Percentiles rank a stretch among this genome's conserved stretches.
Evolutionary conservation across 2,797 vertebrate genomes (phyloP).

Genomic region (Lepilemur septentrionalis): DNA sequence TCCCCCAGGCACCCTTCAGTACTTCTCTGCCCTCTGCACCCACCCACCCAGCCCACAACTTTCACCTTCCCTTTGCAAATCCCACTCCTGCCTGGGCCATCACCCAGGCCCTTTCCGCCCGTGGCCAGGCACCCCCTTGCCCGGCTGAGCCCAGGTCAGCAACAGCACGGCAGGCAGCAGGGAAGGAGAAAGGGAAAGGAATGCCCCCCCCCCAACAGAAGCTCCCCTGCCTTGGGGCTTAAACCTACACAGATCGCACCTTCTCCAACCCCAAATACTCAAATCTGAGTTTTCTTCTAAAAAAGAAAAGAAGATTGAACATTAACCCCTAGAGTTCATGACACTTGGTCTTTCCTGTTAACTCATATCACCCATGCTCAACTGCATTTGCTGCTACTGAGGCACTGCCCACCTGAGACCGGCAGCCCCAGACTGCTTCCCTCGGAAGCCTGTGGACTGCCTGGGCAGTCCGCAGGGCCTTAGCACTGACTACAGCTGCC

Average conservation of each 20-base stretch:
- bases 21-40: background rate
- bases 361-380: background rate
- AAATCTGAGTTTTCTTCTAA: background rate
- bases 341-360: background rate
- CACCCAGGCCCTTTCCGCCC: background rate
- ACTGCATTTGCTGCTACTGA: rapidly evolving
- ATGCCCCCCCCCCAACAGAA: no score
- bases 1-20: rapidly evolving
- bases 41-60: background rate
- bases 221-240: background rate
- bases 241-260: no score
- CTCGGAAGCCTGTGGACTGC: background rate
- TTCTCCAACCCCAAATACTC: background rate
- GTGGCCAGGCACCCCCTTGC: no score
- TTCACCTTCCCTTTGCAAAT: background rate
- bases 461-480: background rate
- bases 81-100: background rate
- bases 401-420: background rate
- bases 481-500: background rate
- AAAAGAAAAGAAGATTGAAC: background rate
- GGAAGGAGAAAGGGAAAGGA: background rate
- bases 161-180: rapidly evolving
- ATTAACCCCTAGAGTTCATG: background rate
- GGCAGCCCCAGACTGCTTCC: background rate
- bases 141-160: no score